Evolutionary conservation across 2,888 invertebrate species (phyloP).

Genomic region (Lutraria lutraria): DNA sequence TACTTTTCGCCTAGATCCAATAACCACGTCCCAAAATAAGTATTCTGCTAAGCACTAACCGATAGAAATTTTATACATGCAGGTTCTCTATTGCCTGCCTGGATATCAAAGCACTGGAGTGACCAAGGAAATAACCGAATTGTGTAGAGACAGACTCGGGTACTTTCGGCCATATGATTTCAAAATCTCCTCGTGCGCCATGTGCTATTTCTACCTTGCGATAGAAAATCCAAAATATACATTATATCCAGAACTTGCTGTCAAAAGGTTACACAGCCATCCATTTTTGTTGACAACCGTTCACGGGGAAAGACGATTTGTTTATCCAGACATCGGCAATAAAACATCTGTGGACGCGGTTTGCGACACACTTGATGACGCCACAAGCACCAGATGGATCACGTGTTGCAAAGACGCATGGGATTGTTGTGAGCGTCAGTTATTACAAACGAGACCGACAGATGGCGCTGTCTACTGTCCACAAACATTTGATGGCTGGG

Average conservation of each 20-base stretch:
- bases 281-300: conserved; percentile 27
- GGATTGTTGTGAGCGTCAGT: conserved; percentile 74
- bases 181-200: conserved; percentile 53
- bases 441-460: conserved; percentile 32
- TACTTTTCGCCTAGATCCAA: too few species aligned
- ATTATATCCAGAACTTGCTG: conserved; percentile 7
- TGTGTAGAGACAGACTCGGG: conserved; percentile 56
- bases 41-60: too few species aligned
- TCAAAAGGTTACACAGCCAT: conserved; percentile 15
- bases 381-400: conserved; percentile 76
- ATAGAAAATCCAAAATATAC: conserved; percentile 33
- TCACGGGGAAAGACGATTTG: background rate
- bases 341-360: conserved; percentile 49
- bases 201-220: conserved; percentile 60
- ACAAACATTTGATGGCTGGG: conserved; percentile 82
- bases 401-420: conserved; percentile 75
- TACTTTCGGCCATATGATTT: conserved; percentile 47
- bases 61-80: background rate
- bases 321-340: conserved; percentile 34
- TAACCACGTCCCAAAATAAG: too few species aligned
- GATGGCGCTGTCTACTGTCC: conserved; percentile 71
- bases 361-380: conserved; percentile 71
- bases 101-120: background rate
- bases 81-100: background rate
- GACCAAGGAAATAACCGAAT: background rate